Base-by-base conservation (phyloP, 1,140 invertebrate genomes). In the Drosophila tani region DNA sequence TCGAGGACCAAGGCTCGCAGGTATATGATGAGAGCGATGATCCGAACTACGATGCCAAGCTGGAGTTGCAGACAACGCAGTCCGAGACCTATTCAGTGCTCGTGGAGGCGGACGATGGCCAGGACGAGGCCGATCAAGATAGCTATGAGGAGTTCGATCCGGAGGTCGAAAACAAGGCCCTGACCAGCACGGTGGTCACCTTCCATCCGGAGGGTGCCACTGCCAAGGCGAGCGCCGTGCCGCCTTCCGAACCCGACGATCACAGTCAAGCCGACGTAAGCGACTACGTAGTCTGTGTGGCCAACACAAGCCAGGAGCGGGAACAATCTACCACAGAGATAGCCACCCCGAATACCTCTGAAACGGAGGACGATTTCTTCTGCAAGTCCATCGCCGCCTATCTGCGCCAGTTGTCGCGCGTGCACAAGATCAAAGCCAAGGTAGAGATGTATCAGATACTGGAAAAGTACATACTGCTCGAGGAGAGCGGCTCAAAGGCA, bases 401-500 rank as follows among this genome's bases (percentile, higher is more conserved):
- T 62, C 53, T 92, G 60, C 78, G 82, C 8, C 84, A 92, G 53
- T 32, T 92, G 15, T 91, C 91, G 14, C 82, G 87, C 2, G 78
- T 84, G 3, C 85, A 92, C 51, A 92, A 92, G 46, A 92, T 92
- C 43, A 92, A 92, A 51, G 91, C 91, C n/a, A 90, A 92, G 69
- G 91, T 92, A 27, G 91, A 92, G 59, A 91, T 92, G 82, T 92
- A 87, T 62, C 91, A 92, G 56, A 91, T 92, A 49, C 56, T 92
- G 24, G 91, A 92, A 49, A 92, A 92, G 57, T 92, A 90, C 64
- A 92, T 92, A 63, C 66, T 90, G 47, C 46, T 92, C 2, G 91
- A 92, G 38, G 91, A 92, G 51, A 71, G 73, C 17, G 68, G 63
- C 11, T 45, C 51, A 15, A 40, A 51, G 27, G 15, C 56, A 12